Evolutionary conservation across 1,140 invertebrate species (phyloP).

Genomic region (Megalopta genalis): DNA sequence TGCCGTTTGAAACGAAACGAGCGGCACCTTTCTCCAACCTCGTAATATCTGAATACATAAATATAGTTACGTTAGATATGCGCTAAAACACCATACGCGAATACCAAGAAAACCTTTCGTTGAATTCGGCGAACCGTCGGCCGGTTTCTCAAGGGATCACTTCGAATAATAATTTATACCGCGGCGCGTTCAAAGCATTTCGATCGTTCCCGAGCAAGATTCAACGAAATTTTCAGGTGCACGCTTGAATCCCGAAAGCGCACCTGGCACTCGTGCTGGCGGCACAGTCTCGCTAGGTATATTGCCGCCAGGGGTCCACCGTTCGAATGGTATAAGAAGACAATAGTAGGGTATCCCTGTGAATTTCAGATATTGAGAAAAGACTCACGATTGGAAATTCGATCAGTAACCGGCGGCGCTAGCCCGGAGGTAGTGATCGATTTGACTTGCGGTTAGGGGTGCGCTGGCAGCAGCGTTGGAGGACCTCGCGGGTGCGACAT

Average conservation of each 20-base stretch:
- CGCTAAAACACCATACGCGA: not conserved
- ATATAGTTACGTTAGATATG: not conserved
- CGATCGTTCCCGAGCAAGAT: not conserved
- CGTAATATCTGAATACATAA: no score
- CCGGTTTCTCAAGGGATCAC: no score
- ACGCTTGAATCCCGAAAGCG: not conserved
- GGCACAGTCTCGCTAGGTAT: conserved; percentile 20
- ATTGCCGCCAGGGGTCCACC: not conserved
- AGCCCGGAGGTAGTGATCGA: conserved; percentile 89
- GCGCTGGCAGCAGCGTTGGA: conserved; percentile 49
- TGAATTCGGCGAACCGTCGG: not conserved
- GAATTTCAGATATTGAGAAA: conserved; percentile 8
- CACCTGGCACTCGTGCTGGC: not conserved
- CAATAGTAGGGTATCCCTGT: not conserved
- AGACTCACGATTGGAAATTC: not conserved
- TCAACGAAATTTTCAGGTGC: not conserved
- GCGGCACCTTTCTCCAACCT: no score
- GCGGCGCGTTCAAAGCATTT: not conserved
- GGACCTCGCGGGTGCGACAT: conserved; percentile 76
- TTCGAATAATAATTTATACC: no score
- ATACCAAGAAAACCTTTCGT: not conserved
- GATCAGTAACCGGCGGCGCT: conserved; percentile 47
- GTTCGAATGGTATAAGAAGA: not conserved
- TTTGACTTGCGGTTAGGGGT: conserved; percentile 83
- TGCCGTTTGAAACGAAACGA: not conserved